These are phyloP conservation scores for Megaceryle torquata DNA, from an alignment of 2,113 vertebrate species.

Conservation along the genomic window DNA sequence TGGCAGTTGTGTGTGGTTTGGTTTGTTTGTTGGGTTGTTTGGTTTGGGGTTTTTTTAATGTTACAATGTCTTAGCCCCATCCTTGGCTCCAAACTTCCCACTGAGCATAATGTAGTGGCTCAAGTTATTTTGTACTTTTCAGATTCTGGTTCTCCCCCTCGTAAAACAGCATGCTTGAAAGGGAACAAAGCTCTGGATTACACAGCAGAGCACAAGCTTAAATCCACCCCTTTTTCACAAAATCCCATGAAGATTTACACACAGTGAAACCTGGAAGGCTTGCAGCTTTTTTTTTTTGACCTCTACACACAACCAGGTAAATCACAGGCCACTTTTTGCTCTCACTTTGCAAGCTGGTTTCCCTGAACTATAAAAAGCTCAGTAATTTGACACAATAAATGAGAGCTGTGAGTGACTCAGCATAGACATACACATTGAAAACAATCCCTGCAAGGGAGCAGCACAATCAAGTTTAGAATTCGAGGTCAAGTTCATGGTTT, in stretches of 20 bases:
- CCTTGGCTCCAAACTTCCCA: background rate
- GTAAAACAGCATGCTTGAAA: background rate
- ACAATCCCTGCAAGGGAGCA: background rate
- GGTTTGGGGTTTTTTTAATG: background rate
- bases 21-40: background rate
- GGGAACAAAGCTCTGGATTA: background rate
- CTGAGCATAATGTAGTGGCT: background rate
- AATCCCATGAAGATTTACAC: background rate
- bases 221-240: background rate
- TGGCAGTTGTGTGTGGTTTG: background rate
- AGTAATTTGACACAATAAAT: slow-evolving; percentile 31
- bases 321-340: background rate
- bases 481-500: background rate
- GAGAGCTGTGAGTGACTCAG: background rate
- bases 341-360: background rate
- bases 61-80: background rate
- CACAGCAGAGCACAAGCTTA: background rate
- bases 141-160: background rate
- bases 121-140: background rate
- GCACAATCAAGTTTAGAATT: too few relatives aligned
- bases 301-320: background rate
- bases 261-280: background rate
- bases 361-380: slow-evolving; percentile 35
- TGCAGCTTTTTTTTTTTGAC: background rate
- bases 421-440: background rate